Percentiles rank a stretch among this genome's conserved stretches.
Conservation (phyloP, 2,888 invertebrate species). For the Cataglyphis albicans region DNA sequence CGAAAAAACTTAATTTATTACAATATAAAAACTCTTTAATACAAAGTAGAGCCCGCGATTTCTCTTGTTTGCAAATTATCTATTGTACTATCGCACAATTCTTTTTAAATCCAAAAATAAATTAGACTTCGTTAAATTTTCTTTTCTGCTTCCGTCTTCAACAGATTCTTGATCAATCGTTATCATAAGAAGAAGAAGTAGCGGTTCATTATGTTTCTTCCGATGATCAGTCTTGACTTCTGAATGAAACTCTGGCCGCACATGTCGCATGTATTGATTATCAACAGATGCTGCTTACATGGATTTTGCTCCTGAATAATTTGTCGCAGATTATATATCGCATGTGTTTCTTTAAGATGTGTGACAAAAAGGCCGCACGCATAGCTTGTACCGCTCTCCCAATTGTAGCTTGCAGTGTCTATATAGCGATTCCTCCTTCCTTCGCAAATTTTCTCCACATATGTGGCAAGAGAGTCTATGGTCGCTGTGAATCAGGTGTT, state of each 20-base stretch:
- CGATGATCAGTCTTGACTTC: neutral
- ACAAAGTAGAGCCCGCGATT: neutral
- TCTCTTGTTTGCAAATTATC: neutral
- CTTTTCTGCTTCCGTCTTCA: conserved; percentile 81
- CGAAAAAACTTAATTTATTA: neutral
- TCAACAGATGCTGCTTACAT: conserved; percentile 59
- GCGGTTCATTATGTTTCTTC: conserved; percentile 62
- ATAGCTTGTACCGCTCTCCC: conserved; percentile 66
- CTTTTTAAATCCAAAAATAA: neutral
- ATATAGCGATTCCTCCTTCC: conserved; percentile 57
- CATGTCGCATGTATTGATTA: neutral
- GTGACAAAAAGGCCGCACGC: conserved; percentile 66
- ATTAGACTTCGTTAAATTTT: conserved; percentile 81
- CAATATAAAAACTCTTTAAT: neutral
- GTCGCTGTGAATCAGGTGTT: conserved; percentile 62
- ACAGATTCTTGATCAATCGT: conserved; percentile 68
- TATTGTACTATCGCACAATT: neutral
- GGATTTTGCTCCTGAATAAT: conserved; percentile 59
- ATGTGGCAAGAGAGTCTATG: conserved; percentile 63
- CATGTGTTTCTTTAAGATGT: conserved; percentile 58
- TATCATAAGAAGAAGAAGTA: conserved; percentile 63
- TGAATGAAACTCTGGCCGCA: neutral
- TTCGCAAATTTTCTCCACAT: conserved; percentile 60
- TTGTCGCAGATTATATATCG: conserved; percentile 64
- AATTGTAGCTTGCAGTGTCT: conserved; percentile 59